Conservation (phyloP, 1,140 invertebrate genomes). For the Cheumatopsyche charites region DNA sequence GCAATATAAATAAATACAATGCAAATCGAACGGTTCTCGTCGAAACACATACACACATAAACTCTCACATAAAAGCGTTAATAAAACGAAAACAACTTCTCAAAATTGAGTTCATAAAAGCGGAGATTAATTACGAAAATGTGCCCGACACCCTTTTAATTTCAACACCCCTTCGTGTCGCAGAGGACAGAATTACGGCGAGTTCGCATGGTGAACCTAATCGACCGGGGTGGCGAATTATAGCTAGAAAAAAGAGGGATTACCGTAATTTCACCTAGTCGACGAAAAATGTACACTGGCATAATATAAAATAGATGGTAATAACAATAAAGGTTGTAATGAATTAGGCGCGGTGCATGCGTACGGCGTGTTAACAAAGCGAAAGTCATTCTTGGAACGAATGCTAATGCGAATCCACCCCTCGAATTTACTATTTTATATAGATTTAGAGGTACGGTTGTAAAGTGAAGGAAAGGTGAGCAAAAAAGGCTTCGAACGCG, state of each 20-base stretch:
- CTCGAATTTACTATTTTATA: too few species aligned
- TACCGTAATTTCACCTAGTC: too few species aligned
- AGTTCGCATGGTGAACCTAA: background rate
- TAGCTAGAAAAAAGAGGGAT: too few species aligned
- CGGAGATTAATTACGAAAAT: constrained; percentile 14
- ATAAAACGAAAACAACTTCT: background rate
- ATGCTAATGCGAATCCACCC: too few species aligned
- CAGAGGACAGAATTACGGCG: background rate
- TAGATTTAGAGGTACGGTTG: too few species aligned
- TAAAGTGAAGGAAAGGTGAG: too few species aligned
- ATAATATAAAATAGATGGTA: too few species aligned
- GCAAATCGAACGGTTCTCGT: background rate
- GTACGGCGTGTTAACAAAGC: background rate
- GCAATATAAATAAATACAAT: too few species aligned
- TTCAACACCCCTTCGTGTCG: background rate
- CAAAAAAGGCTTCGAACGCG: too few species aligned
- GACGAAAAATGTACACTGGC: too few species aligned
- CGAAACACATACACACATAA: background rate
- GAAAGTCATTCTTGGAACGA: background rate
- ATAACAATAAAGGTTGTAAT: too few species aligned
- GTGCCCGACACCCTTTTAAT: background rate
- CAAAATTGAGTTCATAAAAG: background rate
- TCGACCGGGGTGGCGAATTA: background rate
- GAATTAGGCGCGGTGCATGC: too few species aligned
- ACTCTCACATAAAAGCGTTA: background rate